Base-by-base conservation (phyloP, 2,888 invertebrate genomes). In the Trachelus troglodyta region DNA sequence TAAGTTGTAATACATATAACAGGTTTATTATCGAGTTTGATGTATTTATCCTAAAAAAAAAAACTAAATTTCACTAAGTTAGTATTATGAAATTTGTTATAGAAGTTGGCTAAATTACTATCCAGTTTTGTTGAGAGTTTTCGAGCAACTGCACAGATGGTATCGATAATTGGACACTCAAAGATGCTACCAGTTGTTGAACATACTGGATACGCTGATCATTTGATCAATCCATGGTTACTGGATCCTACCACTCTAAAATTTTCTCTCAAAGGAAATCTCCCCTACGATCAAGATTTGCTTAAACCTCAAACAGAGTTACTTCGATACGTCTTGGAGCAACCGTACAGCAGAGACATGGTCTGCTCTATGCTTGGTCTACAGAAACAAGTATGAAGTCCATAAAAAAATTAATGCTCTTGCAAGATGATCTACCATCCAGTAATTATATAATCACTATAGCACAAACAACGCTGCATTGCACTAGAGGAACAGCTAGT, bases 331-430 rank as follows among this genome's bases (percentile, higher is more conserved):
- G 98, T 99, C 35, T 91, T 99, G 23, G 97, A 98, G 88, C 98
- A 99, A 90, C 98, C 98, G 0, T 99, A 98, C 91, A 98, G 98
- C 1, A 94, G 98, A 83, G 99, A 99, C 89, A 98, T 98, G 97
- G 97, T 98, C 85, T 98, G 97, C 86, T 96, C 96, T 4, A 98
- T 99, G 96, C 93, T 99, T 31, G 97, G 98, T 71, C 93, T 99
- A 34, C 98, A 97, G 89, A 98, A 98, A 90, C 98, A 98, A 92
- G 95, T 95, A 84, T 76, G 83, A 78, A 40, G 33, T 15, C 12
- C 37, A 30, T 23, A 56, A 34, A 40, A 11, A 37, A 73, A 12
- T 78, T 78, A 34, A n/a, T 69, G n/a, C 56, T 34, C 37, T 34
- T 35, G 37, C 35, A 74, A 12, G 3, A 76, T 33, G 1, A 68